Base-by-base conservation (phyloP, 2,888 invertebrate genomes). In the Drosophila quinaria region DNA sequence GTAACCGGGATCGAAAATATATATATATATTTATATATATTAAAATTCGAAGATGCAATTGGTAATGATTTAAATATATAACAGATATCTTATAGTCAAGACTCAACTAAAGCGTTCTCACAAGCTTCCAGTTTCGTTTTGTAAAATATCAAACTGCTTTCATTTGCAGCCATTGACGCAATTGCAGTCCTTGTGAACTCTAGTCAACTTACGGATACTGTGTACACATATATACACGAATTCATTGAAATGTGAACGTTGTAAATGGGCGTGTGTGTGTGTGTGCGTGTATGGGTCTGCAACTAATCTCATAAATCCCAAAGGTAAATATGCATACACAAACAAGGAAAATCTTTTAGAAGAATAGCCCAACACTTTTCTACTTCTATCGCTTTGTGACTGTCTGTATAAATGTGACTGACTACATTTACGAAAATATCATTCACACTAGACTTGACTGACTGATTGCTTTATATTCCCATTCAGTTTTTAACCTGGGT, bases 231-330 rank as follows among this genome's bases (percentile, higher is more conserved):
- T 10, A 55, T 1, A 41, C 6, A 46, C 2, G 49, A 6, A 17
- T 1, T 25, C 25, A 54, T 15, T 17, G 15, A 9, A 41, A 44
- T 56, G 11, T 25, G 6, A 37, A n/a, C 13, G 6, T 25, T 5
- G 35, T 37, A 37, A 6, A n/a, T n/a, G n/a, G 13, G 6, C 2
- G 15, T 42, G 15, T 25, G 25, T 25, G 25, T 25, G 25, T 5
- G 25, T 25, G 25, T 25, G 5, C 25, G 6, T 25, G 5, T 6
- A 25, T 65, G 47, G 60, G 71, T 75, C 70, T 78, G 84, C 62
- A 83, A 75, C 81, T 84, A 87, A 84, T 84, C 87, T 85, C 85
- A 87, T 85, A 87, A 84, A 84, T 84, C 84, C 82, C 85, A 85
- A 87, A 87, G 87, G 84, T 87, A 87, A 84, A 87, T 70, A 84